A percentile compares a stretch with the other conserved stretches of the same genome.
phyloP scores from a whole-genome alignment of 2,113 vertebrate genomes.

The Typhlomys cinereus region DNA sequence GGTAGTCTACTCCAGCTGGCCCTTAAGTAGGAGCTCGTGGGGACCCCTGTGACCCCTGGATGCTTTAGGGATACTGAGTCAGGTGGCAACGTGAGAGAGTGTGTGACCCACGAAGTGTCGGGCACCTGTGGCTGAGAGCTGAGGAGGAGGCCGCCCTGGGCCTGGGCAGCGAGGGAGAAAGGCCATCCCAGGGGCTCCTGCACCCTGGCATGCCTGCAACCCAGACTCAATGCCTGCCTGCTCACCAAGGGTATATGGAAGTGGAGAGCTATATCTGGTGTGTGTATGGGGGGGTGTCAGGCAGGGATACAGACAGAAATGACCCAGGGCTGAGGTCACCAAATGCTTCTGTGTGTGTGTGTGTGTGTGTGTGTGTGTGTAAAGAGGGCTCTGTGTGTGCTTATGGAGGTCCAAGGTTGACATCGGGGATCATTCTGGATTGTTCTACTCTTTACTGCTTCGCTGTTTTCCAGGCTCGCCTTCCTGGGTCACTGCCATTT shows the following conservation, averaged over 20 bases:
- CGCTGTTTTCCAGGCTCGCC: too few relatives aligned
- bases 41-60: background rate
- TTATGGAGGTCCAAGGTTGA: too few relatives aligned
- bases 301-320: background rate
- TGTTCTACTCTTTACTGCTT: too few relatives aligned
- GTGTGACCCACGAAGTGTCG: too few relatives aligned
- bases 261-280: fast-evolving
- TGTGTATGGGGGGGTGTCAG: background rate
- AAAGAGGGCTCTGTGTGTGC: too few relatives aligned
- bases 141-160: background rate
- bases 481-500: too few relatives aligned
- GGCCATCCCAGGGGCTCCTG: fast-evolving
- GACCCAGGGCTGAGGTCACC: background rate
- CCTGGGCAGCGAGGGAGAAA: background rate
- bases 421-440: too few relatives aligned
- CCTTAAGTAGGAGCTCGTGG: fast-evolving
- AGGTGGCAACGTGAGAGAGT: fast-evolving
- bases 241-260: background rate
- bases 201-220: background rate
- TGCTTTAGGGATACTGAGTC: background rate
- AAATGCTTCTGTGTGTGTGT: too few relatives aligned
- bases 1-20: fast-evolving
- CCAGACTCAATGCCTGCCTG: background rate
- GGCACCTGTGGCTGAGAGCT: background rate
- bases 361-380: too few relatives aligned